Percentiles rank a stretch among this genome's conserved stretches.
phyloP scores from a whole-genome alignment of 2,888 invertebrate genomes.

The Tethea ocularis region DNA sequence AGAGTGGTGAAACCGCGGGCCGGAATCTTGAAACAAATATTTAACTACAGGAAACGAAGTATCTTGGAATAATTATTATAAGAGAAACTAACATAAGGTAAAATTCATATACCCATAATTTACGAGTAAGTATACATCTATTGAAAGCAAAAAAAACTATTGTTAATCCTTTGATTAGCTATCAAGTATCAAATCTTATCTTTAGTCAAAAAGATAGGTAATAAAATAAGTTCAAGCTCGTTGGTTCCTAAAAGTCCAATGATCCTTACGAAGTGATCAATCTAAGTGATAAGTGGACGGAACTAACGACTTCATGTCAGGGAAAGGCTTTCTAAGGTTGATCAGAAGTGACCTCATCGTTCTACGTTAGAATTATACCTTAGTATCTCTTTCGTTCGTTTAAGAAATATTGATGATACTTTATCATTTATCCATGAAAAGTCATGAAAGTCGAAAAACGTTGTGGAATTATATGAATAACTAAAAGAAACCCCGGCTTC shows the following conservation, averaged over 20 bases:
- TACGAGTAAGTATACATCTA: no score
- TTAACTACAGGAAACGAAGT: no score
- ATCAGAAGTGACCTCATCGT: constrained; percentile 29
- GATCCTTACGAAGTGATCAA: constrained; percentile 27
- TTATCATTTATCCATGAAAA: background rate
- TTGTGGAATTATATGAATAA: no score
- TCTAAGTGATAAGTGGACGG: constrained; percentile 34
- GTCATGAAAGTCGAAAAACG: background rate
- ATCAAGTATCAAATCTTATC: background rate
- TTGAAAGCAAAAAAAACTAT: no score
- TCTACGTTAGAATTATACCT: background rate
- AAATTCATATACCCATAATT: no score
- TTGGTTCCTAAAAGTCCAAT: constrained; percentile 22
- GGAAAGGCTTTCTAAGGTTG: constrained; percentile 33
- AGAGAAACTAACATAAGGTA: no score
- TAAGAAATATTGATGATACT: background rate
- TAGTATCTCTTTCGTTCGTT: background rate
- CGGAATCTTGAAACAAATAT: no score
- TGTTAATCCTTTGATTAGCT: background rate
- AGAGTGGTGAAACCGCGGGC: no score
- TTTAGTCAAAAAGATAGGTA: constrained; percentile 14
- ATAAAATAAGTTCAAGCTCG: constrained; percentile 15
- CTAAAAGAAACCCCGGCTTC: no score
- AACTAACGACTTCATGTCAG: constrained; percentile 36
- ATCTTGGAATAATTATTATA: no score